Evolutionary conservation across 2,113 vertebrate genomes (phyloP), one percentile per base, ranked within the genome.

Genomic region (Emydura subglobosa): DNA sequence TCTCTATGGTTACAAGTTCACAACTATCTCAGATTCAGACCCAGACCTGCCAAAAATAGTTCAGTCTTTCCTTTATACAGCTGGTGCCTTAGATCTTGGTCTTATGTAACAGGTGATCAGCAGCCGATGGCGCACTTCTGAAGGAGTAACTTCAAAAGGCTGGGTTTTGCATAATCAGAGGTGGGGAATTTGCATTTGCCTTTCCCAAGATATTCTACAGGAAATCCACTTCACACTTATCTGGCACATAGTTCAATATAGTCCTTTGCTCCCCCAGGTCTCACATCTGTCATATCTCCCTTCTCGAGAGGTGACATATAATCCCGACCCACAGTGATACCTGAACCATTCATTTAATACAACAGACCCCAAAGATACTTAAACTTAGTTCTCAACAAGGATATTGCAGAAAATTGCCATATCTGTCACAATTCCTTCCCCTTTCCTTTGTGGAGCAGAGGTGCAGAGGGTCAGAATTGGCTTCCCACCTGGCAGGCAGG

Each of bases 401-500:
- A 61, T 31, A 65, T 16, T 65, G 31, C 27, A 65, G 61, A 31
- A 17, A 65, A 34, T 34, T 65, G 61, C 31, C 14, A 34, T 31
- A 65, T 14, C 31, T 65, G 31, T 65, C 61, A 34, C 61, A 7
- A 16, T 65, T 65, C 16, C 61, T 65, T 65, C 14, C 6, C 6
- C 31, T 34, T 57, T 57, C 55, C 25, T 27, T 57, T 57, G 55
- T 12, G 55, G 25, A 27, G 55, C 55, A 57, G 55, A 16, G 12
- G 61, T 3, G 55, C 55, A 57, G 55, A 16, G 12, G 61, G 6
- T 3, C 61, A 65, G 31, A 65, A 31, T 79, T 19, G 3, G 10
- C 50, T 42, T 14, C 39, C 3, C 12, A 6, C 39, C 17, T 1
- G 0, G 13, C 42, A 1, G 19, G 29, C 59, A 10, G 7, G 55